Percentiles rank a stretch among this genome's conserved stretches.
These are phyloP conservation scores for Anorthoa munda DNA, from an alignment of 2,888 invertebrate species.

Conservation along the genomic window DNA sequence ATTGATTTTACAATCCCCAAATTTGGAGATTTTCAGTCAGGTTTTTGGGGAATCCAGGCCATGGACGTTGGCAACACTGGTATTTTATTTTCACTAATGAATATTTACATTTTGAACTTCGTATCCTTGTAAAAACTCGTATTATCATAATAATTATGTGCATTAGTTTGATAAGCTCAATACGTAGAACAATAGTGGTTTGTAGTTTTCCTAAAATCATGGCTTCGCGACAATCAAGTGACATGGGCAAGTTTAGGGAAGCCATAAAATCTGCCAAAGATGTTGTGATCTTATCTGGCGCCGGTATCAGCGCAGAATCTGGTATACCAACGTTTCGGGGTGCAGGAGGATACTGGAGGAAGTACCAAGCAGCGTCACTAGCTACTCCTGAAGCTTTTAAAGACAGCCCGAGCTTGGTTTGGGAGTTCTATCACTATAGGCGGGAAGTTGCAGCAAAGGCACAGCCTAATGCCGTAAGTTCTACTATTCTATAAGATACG, in stretches of 20 bases:
- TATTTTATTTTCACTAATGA: too few relatives aligned
- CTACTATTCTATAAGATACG: neutral
- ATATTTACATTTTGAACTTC: slow-evolving; percentile 45
- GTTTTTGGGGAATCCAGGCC: too few relatives aligned
- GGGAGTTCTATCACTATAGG: slow-evolving; percentile 96
- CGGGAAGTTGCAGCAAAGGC: slow-evolving; percentile 93
- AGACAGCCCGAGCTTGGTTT: slow-evolving; percentile 93
- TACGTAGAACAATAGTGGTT: slow-evolving; percentile 50
- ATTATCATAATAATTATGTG: slow-evolving; percentile 55
- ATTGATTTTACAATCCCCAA: too few relatives aligned
- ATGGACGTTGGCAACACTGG: too few relatives aligned
- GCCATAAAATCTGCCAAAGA: slow-evolving; percentile 89
- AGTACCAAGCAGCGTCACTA: slow-evolving; percentile 81
- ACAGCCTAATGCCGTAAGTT: slow-evolving; percentile 91
- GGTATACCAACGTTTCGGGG: slow-evolving; percentile 96
- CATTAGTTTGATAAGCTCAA: slow-evolving; percentile 56
- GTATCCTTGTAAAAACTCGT: neutral
- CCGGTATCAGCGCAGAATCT: slow-evolving; percentile 94
- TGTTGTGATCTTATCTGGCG: slow-evolving; percentile 92
- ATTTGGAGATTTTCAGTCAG: too few relatives aligned
- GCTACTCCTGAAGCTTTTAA: slow-evolving; percentile 93
- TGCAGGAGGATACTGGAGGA: slow-evolving; percentile 92
- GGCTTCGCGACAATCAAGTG: slow-evolving; percentile 71
- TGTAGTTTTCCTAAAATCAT: slow-evolving; percentile 59
- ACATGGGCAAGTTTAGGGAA: slow-evolving; percentile 86